Conservation (phyloP, 2,888 invertebrate species). For the Cantharis lateralis region DNA sequence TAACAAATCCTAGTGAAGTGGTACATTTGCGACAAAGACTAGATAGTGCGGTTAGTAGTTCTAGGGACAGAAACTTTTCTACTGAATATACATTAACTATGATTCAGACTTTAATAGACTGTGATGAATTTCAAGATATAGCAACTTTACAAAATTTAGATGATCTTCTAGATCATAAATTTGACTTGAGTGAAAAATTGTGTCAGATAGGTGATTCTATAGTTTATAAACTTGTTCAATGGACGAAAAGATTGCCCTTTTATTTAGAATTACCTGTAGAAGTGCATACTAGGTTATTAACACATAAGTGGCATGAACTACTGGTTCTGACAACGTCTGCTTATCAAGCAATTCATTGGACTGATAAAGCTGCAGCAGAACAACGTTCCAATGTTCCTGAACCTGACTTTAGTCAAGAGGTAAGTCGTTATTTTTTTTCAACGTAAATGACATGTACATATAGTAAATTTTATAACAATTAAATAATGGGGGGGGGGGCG, state of each 20-base stretch:
- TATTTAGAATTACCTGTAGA: conserved; percentile 95
- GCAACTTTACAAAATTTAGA: conserved; percentile 91
- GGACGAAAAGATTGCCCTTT: conserved; percentile 98
- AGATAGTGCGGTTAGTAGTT: conserved; percentile 87
- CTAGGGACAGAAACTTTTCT: conserved; percentile 78
- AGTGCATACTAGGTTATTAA: conserved; percentile 92
- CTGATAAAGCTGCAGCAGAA: conserved; percentile 36
- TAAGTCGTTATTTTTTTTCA: conserved; percentile 51
- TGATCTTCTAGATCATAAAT: conserved; percentile 87
- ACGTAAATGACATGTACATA: no score
- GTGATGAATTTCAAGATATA: conserved; percentile 95
- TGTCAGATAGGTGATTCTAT: conserved; percentile 97
- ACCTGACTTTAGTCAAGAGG: conserved; percentile 86
- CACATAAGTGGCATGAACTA: conserved; percentile 98
- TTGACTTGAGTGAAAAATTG: conserved; percentile 88
- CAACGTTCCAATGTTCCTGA: conserved; percentile 59
- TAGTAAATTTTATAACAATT: no score
- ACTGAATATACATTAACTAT: conserved; percentile 84
- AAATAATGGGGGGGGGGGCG: no score
- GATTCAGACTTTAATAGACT: conserved; percentile 92
- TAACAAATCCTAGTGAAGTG: conserved; percentile 93
- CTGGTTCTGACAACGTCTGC: conserved; percentile 92
- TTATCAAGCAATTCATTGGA: conserved; percentile 84
- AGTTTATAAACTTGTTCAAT: conserved; percentile 96
- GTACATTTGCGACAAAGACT: conserved; percentile 85